phyloP scores from a whole-genome alignment of 2,888 invertebrate genomes.

The Anoplius nigerrimus region DNA sequence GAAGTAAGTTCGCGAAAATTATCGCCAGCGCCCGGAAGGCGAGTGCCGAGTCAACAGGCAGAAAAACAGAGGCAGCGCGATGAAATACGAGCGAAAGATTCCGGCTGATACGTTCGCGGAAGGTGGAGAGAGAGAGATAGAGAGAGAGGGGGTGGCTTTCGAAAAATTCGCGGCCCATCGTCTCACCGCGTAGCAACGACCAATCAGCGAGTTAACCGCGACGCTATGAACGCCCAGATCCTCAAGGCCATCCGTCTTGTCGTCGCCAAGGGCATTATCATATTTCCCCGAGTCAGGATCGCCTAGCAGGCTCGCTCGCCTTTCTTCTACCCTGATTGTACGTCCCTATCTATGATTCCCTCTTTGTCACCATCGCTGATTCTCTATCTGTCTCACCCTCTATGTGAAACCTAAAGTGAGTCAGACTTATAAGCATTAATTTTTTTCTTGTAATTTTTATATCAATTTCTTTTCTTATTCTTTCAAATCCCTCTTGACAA shows the following conservation, averaged over 20 bases:
- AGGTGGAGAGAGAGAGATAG: background rate
- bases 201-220: conserved; percentile 65
- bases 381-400: too few species aligned
- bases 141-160: conserved; percentile 47
- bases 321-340: conserved; percentile 21
- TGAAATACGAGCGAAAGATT: background rate
- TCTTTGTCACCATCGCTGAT: conserved; percentile 17
- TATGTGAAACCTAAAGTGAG: too few species aligned
- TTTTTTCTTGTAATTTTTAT: too few species aligned
- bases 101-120: background rate
- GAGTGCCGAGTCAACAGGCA: conserved; percentile 22
- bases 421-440: too few species aligned
- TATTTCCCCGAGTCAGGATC: conserved; percentile 59
- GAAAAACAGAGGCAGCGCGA: conserved; percentile 38
- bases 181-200: conserved; percentile 56
- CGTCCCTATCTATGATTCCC: too few species aligned
- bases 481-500: too few species aligned
- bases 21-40: conserved; percentile 33
- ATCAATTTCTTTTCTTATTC: conserved; percentile 20
- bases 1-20: conserved; percentile 44
- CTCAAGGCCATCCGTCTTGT: conserved; percentile 63
- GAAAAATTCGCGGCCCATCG: conserved; percentile 56
- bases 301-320: conserved; percentile 21
- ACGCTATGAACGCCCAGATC: conserved; percentile 53
- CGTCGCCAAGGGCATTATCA: conserved; percentile 66